Percentiles rank a stretch among this genome's conserved stretches.
Conservation (phyloP, 2,888 invertebrate genomes). For the Calameuta pallipes region DNA sequence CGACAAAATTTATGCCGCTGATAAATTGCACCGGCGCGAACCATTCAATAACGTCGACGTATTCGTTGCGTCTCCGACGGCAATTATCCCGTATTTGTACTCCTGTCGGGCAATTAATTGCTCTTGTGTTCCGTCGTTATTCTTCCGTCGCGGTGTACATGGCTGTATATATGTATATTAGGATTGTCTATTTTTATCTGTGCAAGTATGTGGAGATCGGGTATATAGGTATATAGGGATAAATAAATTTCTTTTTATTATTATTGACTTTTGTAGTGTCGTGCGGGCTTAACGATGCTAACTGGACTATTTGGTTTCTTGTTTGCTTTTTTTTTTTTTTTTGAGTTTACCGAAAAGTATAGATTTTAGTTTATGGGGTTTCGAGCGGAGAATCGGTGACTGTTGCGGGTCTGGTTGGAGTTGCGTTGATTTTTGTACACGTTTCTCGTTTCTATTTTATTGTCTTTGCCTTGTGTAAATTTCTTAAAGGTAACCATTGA, state of each 20-base stretch:
- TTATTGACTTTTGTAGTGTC: too few relatives aligned
- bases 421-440: background rate
- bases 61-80: constrained; percentile 10
- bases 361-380: too few relatives aligned
- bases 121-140: constrained; percentile 1
- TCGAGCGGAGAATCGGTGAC: too few relatives aligned
- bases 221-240: too few relatives aligned
- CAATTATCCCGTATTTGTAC: constrained; percentile 22
- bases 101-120: constrained; percentile 8
- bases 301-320: too few relatives aligned
- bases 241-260: too few relatives aligned
- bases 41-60: constrained; percentile 18
- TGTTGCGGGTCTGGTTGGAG: background rate
- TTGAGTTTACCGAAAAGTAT: too few relatives aligned
- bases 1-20: constrained; percentile 9
- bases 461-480: background rate
- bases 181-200: too few relatives aligned
- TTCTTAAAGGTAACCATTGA: background rate
- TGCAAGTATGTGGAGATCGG: too few relatives aligned
- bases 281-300: too few relatives aligned
- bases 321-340: too few relatives aligned
- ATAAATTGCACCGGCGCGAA: constrained; percentile 16
- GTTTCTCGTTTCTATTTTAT: background rate
- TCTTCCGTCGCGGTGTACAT: background rate
- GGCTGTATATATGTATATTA: background rate